phyloP scores from a whole-genome alignment of 2,113 vertebrate species.

The Pseudonaja textilis region DNA sequence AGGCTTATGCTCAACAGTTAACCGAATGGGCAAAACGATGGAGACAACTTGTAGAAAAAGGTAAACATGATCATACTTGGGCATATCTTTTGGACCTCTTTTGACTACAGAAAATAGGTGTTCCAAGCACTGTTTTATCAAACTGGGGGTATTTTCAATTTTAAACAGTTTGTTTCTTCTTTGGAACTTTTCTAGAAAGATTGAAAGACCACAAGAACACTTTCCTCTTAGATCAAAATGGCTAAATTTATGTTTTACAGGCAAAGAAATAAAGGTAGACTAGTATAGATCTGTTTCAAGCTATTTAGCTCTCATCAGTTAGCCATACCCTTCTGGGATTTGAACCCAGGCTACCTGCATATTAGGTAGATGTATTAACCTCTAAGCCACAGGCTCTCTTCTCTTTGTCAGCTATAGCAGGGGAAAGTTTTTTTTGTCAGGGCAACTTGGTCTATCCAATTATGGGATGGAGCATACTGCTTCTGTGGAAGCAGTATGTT shows the following conservation, averaged over 20 bases:
- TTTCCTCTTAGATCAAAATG: not conserved
- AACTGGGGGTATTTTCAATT: not conserved
- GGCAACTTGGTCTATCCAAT: too few relatives aligned
- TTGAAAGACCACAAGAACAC: not conserved
- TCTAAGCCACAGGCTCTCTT: too few relatives aligned
- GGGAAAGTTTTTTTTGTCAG: too few relatives aligned
- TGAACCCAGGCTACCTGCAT: too few relatives aligned
- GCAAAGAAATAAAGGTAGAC: too few relatives aligned
- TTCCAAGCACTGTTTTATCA: not conserved
- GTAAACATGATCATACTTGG: conserved; percentile 59
- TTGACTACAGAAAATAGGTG: conserved; percentile 30
- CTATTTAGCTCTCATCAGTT: too few relatives aligned
- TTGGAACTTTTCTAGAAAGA: not conserved
- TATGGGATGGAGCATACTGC: too few relatives aligned
- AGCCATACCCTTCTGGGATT: too few relatives aligned
- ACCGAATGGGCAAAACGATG: conserved; percentile 96
- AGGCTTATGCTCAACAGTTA: conserved; percentile 90
- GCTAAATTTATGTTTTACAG: not conserved
- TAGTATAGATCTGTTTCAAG: too few relatives aligned
- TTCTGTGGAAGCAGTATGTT: too few relatives aligned
- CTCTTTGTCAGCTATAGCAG: too few relatives aligned
- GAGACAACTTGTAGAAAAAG: conserved; percentile 93
- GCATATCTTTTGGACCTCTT: not conserved
- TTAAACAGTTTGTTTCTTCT: not conserved
- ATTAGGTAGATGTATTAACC: too few relatives aligned